phyloP scores from a whole-genome alignment of 2,113 vertebrate species.

The Eublepharis macularius region DNA sequence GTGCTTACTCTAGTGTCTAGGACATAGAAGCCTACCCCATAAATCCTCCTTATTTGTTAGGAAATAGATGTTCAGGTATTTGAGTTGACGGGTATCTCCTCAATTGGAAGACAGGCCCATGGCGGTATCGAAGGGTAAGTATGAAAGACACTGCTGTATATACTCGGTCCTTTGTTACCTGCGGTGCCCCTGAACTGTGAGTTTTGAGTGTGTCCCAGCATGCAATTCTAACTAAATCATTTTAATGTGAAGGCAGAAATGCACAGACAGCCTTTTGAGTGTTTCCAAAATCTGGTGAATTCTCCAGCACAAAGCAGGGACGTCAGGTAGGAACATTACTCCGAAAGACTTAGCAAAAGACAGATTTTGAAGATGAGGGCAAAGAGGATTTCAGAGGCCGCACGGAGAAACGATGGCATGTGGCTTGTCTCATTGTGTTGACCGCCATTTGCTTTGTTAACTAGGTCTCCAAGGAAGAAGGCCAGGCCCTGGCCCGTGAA shows the following conservation, averaged over 20 bases:
- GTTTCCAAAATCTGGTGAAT: no score
- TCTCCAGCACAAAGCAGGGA: not conserved
- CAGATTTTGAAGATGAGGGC: not conserved
- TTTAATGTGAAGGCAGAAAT: not conserved
- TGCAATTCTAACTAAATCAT: not conserved
- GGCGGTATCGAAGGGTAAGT: not conserved
- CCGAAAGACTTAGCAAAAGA: not conserved
- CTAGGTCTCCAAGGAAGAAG: constrained; percentile 87
- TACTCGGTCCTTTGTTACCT: not conserved
- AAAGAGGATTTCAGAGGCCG: not conserved
- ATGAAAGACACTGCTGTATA: not conserved
- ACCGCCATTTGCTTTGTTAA: not conserved
- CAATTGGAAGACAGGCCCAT: not conserved
- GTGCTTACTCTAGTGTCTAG: no score
- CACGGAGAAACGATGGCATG: not conserved
- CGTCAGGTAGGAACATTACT: not conserved
- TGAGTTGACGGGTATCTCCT: not conserved
- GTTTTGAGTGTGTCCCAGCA: not conserved
- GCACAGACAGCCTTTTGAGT: not conserved
- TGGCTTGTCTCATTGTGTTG: not conserved
- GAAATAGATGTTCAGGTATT: not conserved
- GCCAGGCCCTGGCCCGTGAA: constrained; percentile 79
- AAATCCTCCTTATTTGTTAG: fast-evolving
- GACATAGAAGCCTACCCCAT: no score
- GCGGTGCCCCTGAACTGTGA: no score